A percentile compares a stretch with the other conserved stretches of the same genome.
Evolutionary conservation across 2,113 vertebrate genomes (phyloP).

Genomic region (Cheirogaleus medius): DNA sequence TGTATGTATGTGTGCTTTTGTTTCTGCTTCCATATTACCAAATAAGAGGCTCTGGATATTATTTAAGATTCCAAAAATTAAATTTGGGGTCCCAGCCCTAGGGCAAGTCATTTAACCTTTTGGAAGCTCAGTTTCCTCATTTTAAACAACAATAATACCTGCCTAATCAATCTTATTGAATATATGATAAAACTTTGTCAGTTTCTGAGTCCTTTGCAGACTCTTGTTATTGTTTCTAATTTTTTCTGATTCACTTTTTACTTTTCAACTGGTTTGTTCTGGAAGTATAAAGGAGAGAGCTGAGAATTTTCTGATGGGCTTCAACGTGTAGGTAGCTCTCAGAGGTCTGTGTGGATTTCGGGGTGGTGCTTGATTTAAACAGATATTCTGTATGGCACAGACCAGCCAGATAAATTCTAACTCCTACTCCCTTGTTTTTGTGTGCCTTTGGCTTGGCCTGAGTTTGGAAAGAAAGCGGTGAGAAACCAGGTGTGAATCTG

Average conservation of each 20-base stretch:
- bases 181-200: background rate
- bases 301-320: background rate
- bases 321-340: background rate
- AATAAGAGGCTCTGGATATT: background rate
- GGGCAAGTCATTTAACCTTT: background rate
- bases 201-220: background rate
- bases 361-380: background rate
- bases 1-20: background rate
- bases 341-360: background rate
- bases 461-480: constrained; percentile 53
- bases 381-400: background rate
- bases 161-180: background rate
- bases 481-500: constrained; percentile 74
- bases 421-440: constrained; percentile 24
- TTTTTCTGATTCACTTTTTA: background rate
- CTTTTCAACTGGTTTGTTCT: background rate
- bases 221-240: background rate
- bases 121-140: background rate
- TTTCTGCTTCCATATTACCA: constrained; percentile 23
- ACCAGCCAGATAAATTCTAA: background rate
- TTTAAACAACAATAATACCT: background rate
- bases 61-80: constrained; percentile 24
- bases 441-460: constrained; percentile 29
- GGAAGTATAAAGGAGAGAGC: background rate
- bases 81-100: background rate